Evolutionary conservation across 2,888 invertebrate genomes (phyloP).

Genomic region (Nemotelus pantherinus): DNA sequence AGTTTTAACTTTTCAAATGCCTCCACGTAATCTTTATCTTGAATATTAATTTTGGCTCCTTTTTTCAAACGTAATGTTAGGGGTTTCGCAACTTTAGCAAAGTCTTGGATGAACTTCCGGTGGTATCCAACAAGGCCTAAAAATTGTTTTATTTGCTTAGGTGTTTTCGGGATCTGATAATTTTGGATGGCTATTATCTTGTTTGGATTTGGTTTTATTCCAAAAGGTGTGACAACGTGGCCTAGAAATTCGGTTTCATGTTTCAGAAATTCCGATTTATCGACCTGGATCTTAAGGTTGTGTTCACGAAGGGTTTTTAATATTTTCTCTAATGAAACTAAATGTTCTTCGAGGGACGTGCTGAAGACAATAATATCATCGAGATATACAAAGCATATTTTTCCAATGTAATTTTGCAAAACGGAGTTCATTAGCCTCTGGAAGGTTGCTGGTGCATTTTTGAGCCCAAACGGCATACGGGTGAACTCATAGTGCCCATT

Average conservation of each 20-base stretch:
- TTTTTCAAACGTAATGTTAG: not conserved
- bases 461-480: constrained; percentile 48
- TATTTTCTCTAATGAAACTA: constrained; percentile 51
- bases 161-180: constrained; percentile 7
- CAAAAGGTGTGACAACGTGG: constrained; percentile 53
- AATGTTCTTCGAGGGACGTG: constrained; percentile 55
- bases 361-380: constrained; percentile 57
- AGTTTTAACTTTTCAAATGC: constrained; percentile 5
- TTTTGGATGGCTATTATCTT: constrained; percentile 6
- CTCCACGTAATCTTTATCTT: constrained; percentile 5
- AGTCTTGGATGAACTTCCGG: constrained; percentile 26
- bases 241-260: constrained; percentile 19
- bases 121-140: constrained; percentile 24
- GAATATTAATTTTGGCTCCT: not conserved
- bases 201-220: constrained; percentile 56
- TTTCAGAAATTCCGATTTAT: constrained; percentile 3
- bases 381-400: constrained; percentile 56
- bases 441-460: constrained; percentile 48
- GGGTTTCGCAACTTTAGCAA: not conserved
- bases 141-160: constrained; percentile 23
- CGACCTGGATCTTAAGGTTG: not conserved
- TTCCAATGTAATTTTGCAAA: constrained; percentile 51
- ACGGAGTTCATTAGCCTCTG: constrained; percentile 52
- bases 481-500: constrained; percentile 46
- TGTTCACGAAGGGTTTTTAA: constrained; percentile 46